phyloP scores from a whole-genome alignment of 2,888 invertebrate species.

The Stenodera caucasica region DNA sequence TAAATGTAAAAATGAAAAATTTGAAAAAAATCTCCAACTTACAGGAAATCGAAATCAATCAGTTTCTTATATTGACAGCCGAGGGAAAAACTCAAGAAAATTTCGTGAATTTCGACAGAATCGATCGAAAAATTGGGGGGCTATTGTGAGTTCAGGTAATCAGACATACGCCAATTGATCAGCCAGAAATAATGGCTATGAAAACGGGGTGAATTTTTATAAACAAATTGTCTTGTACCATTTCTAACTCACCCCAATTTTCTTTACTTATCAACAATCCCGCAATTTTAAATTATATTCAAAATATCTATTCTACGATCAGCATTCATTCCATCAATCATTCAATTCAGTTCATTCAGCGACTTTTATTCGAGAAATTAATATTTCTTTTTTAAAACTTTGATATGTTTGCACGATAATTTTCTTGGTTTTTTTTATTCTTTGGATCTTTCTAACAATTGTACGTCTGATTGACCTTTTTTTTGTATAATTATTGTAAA shows the following conservation, averaged over 20 bases:
- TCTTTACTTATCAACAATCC: neutral
- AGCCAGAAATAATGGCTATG: neutral
- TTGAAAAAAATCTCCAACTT: neutral
- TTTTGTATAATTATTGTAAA: neutral
- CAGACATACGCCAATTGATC: constrained; percentile 5
- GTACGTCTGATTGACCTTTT: constrained; percentile 4
- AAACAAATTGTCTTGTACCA: neutral
- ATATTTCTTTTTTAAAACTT: constrained; percentile 6
- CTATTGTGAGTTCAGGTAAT: neutral
- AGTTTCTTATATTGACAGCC: neutral
- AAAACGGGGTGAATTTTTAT: constrained; percentile 1
- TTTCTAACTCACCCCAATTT: constrained; percentile 4
- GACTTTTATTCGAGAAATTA: neutral
- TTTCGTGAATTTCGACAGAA: neutral
- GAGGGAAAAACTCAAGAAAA: neutral
- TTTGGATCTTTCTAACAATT: neutral
- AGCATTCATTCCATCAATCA: neutral
- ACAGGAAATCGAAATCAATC: constrained; percentile 1
- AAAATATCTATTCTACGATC: neutral
- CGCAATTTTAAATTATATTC: neutral
- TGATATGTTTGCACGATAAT: constrained; percentile 30
- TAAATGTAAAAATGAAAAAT: neutral
- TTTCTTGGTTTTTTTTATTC: constrained; percentile 27
- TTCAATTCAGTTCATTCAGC: neutral
- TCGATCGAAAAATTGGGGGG: neutral